Percentiles rank a stretch among this genome's conserved stretches.
phyloP scores from a whole-genome alignment of 2,888 invertebrate species.

The Thymelicus lineola region DNA sequence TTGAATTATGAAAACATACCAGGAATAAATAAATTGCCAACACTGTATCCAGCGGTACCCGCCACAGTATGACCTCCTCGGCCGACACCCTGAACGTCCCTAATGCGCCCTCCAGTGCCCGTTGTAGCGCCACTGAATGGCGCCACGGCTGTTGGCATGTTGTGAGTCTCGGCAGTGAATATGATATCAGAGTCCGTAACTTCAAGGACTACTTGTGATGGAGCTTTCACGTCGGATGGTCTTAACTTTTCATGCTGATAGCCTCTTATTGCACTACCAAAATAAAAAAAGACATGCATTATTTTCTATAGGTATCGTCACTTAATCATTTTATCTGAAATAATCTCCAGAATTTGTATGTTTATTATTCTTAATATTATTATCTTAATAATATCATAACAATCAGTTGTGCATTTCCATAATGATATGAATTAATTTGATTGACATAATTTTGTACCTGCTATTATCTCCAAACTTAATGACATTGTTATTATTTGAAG shows the following conservation, averaged over 20 bases:
- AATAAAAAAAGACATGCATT: not conserved
- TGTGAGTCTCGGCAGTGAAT: slow-evolving; percentile 99
- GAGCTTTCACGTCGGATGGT: slow-evolving; percentile 84
- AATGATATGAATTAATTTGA: too few species aligned
- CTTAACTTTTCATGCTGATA: slow-evolving; percentile 89
- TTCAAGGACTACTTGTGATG: slow-evolving; percentile 87
- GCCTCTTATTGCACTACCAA: slow-evolving; percentile 93
- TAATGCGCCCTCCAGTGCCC: slow-evolving; percentile 97
- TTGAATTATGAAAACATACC: slow-evolving; percentile 79
- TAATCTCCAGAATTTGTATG: too few species aligned
- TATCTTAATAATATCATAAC: too few species aligned
- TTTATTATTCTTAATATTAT: too few species aligned
- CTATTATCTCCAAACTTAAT: slow-evolving; percentile 99
- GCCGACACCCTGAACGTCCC: slow-evolving; percentile 98
- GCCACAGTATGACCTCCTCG: slow-evolving; percentile 97
- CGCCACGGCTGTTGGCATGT: slow-evolving; percentile 98
- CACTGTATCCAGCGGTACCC: slow-evolving; percentile 98
- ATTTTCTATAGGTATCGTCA: too few species aligned
- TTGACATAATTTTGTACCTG: slow-evolving; percentile 82
- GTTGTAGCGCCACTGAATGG: slow-evolving; percentile 99
- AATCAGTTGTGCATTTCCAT: too few species aligned
- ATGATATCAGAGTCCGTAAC: slow-evolving; percentile 92
- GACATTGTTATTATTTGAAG: slow-evolving; percentile 96
- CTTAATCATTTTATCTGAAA: too few species aligned
- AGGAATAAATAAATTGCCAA: slow-evolving; percentile 96